These are phyloP conservation scores for Osmoderma eremita DNA, from an alignment of 2,888 invertebrate genomes.

Conservation along the genomic window DNA sequence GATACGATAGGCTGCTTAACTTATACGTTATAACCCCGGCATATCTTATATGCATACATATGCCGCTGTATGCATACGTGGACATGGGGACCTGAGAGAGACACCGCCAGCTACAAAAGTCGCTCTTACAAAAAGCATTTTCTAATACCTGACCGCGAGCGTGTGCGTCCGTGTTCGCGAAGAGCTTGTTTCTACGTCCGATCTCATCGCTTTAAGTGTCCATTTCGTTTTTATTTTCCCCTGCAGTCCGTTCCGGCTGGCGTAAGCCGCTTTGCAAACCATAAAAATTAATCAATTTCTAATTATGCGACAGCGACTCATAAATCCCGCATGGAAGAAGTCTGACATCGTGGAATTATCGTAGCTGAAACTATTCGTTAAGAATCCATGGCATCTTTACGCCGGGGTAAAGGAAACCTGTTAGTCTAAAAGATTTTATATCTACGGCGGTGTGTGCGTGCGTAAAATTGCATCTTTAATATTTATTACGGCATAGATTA, in stretches of 20 bases:
- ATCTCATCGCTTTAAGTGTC: slow-evolving; percentile 48
- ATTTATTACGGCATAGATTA: slow-evolving; percentile 54
- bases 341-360: slow-evolving; percentile 57
- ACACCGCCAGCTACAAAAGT: slow-evolving; percentile 43
- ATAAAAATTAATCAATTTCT: slow-evolving; percentile 64
- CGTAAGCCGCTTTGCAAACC: slow-evolving; percentile 56
- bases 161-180: slow-evolving; percentile 45
- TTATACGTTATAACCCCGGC: slow-evolving; percentile 46
- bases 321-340: slow-evolving; percentile 57
- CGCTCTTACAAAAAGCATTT: slow-evolving; percentile 62
- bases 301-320: slow-evolving; percentile 61
- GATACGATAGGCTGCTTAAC: slow-evolving; percentile 60
- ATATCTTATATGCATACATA: background rate
- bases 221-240: slow-evolving; percentile 38
- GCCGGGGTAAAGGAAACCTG: slow-evolving; percentile 47
- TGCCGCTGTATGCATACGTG: slow-evolving; percentile 7
- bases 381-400: slow-evolving; percentile 59
- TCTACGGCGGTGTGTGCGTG: slow-evolving; percentile 42
- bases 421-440: slow-evolving; percentile 54
- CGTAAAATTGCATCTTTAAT: slow-evolving; percentile 55
- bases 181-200: slow-evolving; percentile 53
- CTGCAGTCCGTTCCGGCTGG: slow-evolving; percentile 18
- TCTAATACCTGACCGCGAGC: slow-evolving; percentile 59
- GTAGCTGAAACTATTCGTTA: slow-evolving; percentile 57
- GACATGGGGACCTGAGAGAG: slow-evolving; percentile 10